Conservation (phyloP, 2,113 vertebrate genomes). For the Orycteropus afer region DNA sequence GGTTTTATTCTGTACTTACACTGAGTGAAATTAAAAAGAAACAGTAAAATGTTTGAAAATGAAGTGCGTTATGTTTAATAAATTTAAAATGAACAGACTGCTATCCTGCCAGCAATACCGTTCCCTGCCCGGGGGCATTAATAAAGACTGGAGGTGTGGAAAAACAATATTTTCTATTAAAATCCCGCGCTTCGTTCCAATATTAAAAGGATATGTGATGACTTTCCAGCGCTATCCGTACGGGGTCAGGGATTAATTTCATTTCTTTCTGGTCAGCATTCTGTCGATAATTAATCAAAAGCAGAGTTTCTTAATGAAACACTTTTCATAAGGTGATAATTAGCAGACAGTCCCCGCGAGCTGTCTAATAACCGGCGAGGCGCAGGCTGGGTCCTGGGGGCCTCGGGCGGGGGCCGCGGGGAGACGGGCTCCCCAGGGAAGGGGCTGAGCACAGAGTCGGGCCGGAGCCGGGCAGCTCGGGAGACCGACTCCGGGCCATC, state of each 20-base stretch:
- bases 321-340: constrained; percentile 99
- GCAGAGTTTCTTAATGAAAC: constrained; percentile 98
- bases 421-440: neutral
- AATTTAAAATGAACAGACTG: constrained; percentile 93
- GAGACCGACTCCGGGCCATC: neutral
- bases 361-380: constrained; percentile 90
- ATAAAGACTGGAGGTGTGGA: constrained; percentile 91
- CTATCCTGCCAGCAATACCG: constrained; percentile 90
- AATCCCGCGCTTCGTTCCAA: constrained; percentile 90
- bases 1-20: constrained; percentile 91
- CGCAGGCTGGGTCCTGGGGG: constrained; percentile 83
- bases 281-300: constrained; percentile 98
- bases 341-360: constrained; percentile 91
- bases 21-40: constrained; percentile 92
- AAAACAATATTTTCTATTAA: constrained; percentile 92
- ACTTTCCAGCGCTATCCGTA: constrained; percentile 90
- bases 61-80: constrained; percentile 93
- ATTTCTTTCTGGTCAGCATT: constrained; percentile 95
- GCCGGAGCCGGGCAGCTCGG: neutral
- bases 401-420: constrained; percentile 70
- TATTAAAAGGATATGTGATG: constrained; percentile 93
- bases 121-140: constrained; percentile 89
- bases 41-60: constrained; percentile 92
- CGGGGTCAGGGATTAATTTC: constrained; percentile 91
- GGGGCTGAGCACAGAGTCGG: neutral